Evolutionary conservation across 2,888 invertebrate species (phyloP).

Genomic region (Cerceris ruficornis): DNA sequence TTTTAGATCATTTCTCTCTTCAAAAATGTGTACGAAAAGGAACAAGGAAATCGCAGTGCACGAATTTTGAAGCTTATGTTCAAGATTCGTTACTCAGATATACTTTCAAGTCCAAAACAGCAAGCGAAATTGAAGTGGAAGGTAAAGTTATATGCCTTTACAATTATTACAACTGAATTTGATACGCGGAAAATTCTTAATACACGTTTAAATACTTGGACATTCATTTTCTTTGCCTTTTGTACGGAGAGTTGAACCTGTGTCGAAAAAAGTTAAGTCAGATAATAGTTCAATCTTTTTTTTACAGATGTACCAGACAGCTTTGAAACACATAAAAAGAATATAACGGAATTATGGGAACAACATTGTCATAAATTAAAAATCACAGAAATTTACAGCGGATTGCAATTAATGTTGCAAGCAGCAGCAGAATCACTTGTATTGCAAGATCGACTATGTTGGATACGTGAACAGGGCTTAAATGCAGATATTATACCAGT

Average conservation of each 20-base stretch:
- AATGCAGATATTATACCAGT: constrained; percentile 67
- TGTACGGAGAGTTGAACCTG: too few relatives aligned
- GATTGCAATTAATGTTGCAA: constrained; percentile 77
- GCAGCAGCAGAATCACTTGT: constrained; percentile 75
- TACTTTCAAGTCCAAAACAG: constrained; percentile 46
- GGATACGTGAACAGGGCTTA: constrained; percentile 72
- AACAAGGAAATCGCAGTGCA: constrained; percentile 77
- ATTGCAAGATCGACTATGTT: constrained; percentile 73
- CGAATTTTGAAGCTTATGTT: constrained; percentile 72
- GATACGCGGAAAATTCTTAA: too few relatives aligned
- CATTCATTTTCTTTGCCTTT: too few relatives aligned
- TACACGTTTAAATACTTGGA: too few relatives aligned
- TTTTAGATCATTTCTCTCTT: constrained; percentile 71
- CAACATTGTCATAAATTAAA: constrained; percentile 65
- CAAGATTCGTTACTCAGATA: constrained; percentile 73
- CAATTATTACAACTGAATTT: too few relatives aligned
- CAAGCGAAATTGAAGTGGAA: constrained; percentile 11
- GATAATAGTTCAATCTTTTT: background rate
- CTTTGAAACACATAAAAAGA: constrained; percentile 23
- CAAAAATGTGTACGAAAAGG: constrained; percentile 74
- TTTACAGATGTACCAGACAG: constrained; percentile 18
- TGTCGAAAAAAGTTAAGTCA: too few relatives aligned
- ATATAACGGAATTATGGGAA: constrained; percentile 68
- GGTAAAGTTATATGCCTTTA: constrained; percentile 10
- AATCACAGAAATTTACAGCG: constrained; percentile 73